Evolutionary conservation across 2,888 invertebrate species (phyloP), one percentile per base, ranked within the genome.

Genomic region (Drosophila sordidapex): DNA sequence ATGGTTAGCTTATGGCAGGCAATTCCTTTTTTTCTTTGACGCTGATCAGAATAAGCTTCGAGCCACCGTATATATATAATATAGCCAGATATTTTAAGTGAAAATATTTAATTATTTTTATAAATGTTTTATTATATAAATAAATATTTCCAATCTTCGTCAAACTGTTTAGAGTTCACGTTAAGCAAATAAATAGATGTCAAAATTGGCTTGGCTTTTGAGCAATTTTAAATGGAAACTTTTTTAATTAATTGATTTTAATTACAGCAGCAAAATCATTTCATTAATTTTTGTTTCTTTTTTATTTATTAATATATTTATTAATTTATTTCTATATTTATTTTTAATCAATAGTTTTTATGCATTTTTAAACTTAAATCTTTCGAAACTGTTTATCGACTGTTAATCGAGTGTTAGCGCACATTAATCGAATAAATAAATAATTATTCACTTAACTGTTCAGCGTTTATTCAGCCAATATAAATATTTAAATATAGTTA

Each of bases 111-210:
- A 4, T 46, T 46, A 4, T 13, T 7, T 46, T 21, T 7, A 13
- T 46, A 21, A 46, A 8, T 31, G 8, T 10, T 31, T 31, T 2
- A 31, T 31, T 31, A 31, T 10, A 31, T 0, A 31, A 31, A 31
- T 10, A 31, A 31, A 31, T 31, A 10, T 31, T 36, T 36, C 0
- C 0, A 36, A 43, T 6, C n/a, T 6, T 11, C 11, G 6, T 43
- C 0, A n/a, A n/a, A 2, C 6, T 13, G 1, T 13, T 6, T 1
- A 11, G 5, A 11, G 21, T 43, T 13, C 21, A 21, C 11, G 0
- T 21, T 1, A 7, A 1, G 2, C 21, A 43, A 21, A 43, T 43
- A 13, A 13, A 43, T 10, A 43, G 1, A 13, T 13, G 3, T 0
- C 1, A 3, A 43, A 43, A 11, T n/a, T 40, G 8, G n/a, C 38